phyloP scores from a whole-genome alignment of 2,888 invertebrate species.

The Pristionchus arcanus region DNA sequence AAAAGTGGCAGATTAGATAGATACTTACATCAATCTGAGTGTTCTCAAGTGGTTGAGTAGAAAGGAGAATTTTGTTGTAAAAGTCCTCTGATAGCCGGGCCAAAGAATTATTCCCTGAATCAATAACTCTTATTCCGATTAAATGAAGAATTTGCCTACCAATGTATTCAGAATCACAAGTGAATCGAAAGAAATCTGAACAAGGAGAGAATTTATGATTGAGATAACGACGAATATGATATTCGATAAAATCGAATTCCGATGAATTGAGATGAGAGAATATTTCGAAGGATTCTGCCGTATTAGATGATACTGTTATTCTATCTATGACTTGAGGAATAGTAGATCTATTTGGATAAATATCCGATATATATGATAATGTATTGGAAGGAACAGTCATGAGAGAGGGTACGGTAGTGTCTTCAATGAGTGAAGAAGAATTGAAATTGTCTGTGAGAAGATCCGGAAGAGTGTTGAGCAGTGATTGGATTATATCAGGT shows the following conservation, averaged over 20 bases:
- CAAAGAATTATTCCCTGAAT: conserved; percentile 24
- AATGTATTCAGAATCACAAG: neutral
- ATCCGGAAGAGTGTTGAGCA: neutral
- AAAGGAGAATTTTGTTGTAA: neutral
- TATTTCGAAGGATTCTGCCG: neutral
- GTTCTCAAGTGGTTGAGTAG: neutral
- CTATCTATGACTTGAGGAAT: neutral
- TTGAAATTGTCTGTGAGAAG: neutral
- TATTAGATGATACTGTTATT: neutral
- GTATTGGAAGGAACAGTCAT: neutral
- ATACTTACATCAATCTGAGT: conserved; percentile 27
- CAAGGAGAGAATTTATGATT: conserved; percentile 47
- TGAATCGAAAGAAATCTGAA: conserved; percentile 28
- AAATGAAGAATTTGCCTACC: neutral
- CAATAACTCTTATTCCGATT: neutral
- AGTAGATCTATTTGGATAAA: neutral
- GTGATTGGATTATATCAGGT: neutral
- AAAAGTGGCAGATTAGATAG: neutral
- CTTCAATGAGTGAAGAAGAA: neutral
- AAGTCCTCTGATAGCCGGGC: neutral
- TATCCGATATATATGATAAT: neutral
- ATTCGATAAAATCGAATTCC: conserved; percentile 22
- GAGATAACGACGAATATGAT: conserved; percentile 45
- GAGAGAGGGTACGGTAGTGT: neutral
- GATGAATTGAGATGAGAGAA: neutral